Evolutionary conservation across 2,797 vertebrate genomes (phyloP), one percentile per base, ranked within the genome.

Genomic region (Pachyuromys duprasi): DNA sequence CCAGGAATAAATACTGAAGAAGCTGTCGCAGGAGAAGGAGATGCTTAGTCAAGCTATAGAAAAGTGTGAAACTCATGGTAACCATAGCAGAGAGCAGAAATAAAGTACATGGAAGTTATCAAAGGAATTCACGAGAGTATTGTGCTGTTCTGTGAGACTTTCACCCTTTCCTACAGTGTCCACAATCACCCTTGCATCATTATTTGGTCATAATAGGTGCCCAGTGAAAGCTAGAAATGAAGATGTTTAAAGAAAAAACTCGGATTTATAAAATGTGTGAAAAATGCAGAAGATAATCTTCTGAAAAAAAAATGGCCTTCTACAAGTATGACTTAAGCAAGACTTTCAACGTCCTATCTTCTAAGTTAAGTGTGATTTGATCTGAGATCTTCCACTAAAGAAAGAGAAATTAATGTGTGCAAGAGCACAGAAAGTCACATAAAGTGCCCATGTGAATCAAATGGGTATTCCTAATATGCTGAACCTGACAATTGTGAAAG

Each of bases 1-100:
- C 49, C 60, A 79, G 83, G 24, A 60, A 53, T 31, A 89, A 74
- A 94, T 55, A 72, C n/a, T 33, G 45, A 26, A 89, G 74, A 86
- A 72, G 33, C 42, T 89, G 1, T 67, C 69, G 28, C 2, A 72
- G 57, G 80, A 82, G 18, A 94, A 22, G 22, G 33, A 91, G 42
- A 8, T 8, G 75, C 45, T 91, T 42, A 31, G 24, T 36, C 3
- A 14, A 75, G 22, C 65, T 4, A 13, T 26, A 20, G 22, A n/a
- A 70, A 91, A 63, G 13, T 39, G 6, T 20, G 69, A 80, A 55
- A 63, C 33, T 76, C 4, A 5, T 1, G 17, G 55, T 90, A 36
- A 75, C 86, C 11, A 42, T 42, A 80, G 45, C 20, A 74, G n/a
- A 55, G 49, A n/a, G 18, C 9, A 45, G 26, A 67, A 55, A 12